These are phyloP conservation scores for Eremobia ochroleuca DNA, from an alignment of 2,888 invertebrate species.

Conservation along the genomic window DNA sequence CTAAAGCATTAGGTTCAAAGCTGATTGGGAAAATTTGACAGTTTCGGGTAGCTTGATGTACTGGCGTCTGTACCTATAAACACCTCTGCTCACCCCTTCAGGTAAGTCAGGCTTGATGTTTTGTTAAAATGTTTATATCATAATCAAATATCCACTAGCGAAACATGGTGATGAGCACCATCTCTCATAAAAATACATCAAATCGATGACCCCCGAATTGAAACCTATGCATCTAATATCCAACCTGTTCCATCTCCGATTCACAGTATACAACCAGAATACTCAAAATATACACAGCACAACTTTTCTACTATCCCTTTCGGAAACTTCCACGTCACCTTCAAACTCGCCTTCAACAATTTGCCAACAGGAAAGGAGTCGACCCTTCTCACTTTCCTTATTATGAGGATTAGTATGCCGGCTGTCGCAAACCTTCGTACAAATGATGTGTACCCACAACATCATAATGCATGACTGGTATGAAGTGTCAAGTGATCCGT, in stretches of 20 bases:
- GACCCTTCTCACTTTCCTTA: slow-evolving; percentile 13
- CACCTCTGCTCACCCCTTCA: neutral
- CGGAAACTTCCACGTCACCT: slow-evolving; percentile 27
- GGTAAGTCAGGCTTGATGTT: neutral
- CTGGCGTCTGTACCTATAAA: no score
- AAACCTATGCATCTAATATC: rapidly evolving
- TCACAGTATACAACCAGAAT: neutral
- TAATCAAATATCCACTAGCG: neutral
- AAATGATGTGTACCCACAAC: neutral
- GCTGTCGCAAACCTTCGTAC: slow-evolving; percentile 17
- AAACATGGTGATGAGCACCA: neutral
- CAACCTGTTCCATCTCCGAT: neutral
- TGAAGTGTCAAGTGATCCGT: neutral
- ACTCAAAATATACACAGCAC: neutral
- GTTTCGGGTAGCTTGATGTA: no score
- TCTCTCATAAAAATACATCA: neutral
- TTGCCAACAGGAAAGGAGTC: slow-evolving; percentile 50
- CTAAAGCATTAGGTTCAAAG: no score
- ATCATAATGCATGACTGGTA: slow-evolving; percentile 15
- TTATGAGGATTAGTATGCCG: slow-evolving; percentile 44
- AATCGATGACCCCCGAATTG: neutral
- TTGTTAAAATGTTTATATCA: neutral
- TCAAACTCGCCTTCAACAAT: slow-evolving; percentile 28
- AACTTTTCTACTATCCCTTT: neutral
- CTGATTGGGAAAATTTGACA: no score